Evolutionary conservation across 2,888 invertebrate species (phyloP).

Genomic region (Neoaliturus tenellus): DNA sequence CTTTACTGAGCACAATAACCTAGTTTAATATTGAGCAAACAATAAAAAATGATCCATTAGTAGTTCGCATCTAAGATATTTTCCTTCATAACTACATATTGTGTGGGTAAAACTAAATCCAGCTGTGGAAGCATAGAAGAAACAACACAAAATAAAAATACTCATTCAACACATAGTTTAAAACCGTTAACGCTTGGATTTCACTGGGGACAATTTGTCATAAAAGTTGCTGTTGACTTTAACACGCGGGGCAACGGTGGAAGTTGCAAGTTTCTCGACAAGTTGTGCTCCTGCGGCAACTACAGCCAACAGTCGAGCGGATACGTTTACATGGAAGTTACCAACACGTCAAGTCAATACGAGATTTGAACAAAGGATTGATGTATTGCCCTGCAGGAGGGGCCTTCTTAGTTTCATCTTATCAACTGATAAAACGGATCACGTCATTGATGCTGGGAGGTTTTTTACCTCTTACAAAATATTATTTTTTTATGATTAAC

Average conservation of each 20-base stretch:
- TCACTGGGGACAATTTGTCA: not conserved
- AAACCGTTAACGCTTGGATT: not conserved
- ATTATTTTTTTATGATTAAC: too few species aligned
- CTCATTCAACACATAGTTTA: not conserved
- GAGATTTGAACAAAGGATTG: not conserved
- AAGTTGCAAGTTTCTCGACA: conserved; percentile 9
- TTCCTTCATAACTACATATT: too few species aligned
- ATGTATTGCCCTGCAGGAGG: not conserved
- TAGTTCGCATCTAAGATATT: too few species aligned
- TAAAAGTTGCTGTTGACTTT: not conserved
- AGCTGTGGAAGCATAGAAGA: too few species aligned
- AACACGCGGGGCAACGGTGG: not conserved
- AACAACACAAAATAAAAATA: not conserved
- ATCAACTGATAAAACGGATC: too few species aligned
- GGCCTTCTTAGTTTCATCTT: not conserved
- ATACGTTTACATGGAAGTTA: not conserved
- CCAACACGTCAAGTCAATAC: conserved; percentile 1
- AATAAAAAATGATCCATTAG: too few species aligned
- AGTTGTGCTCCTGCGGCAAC: not conserved
- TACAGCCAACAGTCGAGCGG: not conserved
- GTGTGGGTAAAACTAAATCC: too few species aligned
- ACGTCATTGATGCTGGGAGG: too few species aligned
- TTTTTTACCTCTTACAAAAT: too few species aligned
- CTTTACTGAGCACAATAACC: too few species aligned
- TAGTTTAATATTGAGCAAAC: too few species aligned